Conservation (phyloP, 1,140 invertebrate genomes). For the Diabrotica virgifera region DNA sequence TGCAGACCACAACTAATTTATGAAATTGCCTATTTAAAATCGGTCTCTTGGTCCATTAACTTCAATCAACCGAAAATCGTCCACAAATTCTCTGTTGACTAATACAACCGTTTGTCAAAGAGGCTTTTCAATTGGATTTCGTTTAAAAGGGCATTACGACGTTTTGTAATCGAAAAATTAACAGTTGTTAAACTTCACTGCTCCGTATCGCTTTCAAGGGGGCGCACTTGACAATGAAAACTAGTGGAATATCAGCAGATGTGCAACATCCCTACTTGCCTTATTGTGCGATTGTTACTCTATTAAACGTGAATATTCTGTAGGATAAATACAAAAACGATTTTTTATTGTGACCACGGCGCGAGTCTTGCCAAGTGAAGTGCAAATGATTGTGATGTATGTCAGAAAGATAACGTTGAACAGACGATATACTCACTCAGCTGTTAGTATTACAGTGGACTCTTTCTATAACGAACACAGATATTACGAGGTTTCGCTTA, state of each 20-base stretch:
- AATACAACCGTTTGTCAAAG: background rate
- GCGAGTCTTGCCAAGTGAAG: background rate
- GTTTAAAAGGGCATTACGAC: constrained; percentile 11
- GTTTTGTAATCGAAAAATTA: constrained; percentile 17
- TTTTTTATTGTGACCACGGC: constrained; percentile 9
- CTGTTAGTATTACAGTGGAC: too few species aligned
- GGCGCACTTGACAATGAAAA: constrained; percentile 30
- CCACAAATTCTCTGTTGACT: constrained; percentile 4
- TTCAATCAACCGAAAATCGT: background rate
- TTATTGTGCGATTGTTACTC: constrained; percentile 22
- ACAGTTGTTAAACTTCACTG: constrained; percentile 29
- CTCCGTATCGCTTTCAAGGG: constrained; percentile 27
- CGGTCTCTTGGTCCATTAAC: background rate
- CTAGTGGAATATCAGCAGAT: constrained; percentile 26
- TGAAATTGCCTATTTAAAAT: too few species aligned
- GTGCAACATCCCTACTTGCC: constrained; percentile 19
- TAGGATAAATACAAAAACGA: constrained; percentile 17
- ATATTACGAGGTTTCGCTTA: too few species aligned
- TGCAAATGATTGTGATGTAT: constrained; percentile 1
- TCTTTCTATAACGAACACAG: too few species aligned
- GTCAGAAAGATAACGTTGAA: background rate
- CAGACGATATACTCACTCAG: too few species aligned
- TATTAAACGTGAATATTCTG: constrained; percentile 18
- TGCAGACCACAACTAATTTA: too few species aligned
- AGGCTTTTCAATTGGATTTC: constrained; percentile 15